Percentiles rank a stretch among this genome's conserved stretches.
Conservation (phyloP, 37 sponge, comb jelly and placozoan genomes). For the Beroe forskalii region DNA sequence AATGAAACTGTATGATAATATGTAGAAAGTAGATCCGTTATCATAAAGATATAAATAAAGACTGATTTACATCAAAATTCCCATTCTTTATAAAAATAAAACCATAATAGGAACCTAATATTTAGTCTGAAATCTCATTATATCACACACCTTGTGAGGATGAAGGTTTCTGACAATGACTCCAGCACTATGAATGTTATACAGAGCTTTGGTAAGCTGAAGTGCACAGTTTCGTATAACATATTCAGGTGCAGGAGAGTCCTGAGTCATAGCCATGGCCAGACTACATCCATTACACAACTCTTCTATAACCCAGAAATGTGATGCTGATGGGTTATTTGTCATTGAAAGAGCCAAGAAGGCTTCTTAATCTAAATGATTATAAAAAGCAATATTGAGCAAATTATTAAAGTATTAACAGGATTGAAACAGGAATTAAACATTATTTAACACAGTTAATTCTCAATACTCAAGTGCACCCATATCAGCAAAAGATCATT, state of each 20-base stretch:
- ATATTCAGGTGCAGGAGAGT: slow-evolving; percentile 8
- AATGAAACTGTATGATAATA: too few species aligned
- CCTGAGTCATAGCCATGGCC: slow-evolving; percentile 40
- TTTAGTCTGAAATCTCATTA: too few species aligned
- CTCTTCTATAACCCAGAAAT: slow-evolving; percentile 61
- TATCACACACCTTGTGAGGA: slow-evolving; percentile 46
- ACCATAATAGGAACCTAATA: too few species aligned
- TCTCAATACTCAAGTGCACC: too few species aligned
- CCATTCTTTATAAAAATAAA: too few species aligned
- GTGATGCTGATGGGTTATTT: slow-evolving; percentile 56
- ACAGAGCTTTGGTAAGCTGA: slow-evolving; percentile 26
- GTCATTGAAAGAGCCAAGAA: neutral
- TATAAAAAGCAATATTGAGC: neutral
- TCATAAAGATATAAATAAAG: too few species aligned
- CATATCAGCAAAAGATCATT: too few species aligned
- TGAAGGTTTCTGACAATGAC: slow-evolving; percentile 47
- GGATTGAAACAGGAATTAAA: too few species aligned
- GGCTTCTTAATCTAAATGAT: neutral
- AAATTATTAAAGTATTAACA: too few species aligned
- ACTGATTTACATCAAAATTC: too few species aligned
- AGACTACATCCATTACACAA: slow-evolving; percentile 63
- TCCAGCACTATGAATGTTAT: slow-evolving; percentile 37
- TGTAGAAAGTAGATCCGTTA: too few species aligned
- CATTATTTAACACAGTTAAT: too few species aligned
- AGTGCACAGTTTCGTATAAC: slow-evolving; percentile 17